Evolutionary conservation across 2,797 vertebrate genomes (phyloP).

Genomic region (Halcyon leucocephala): DNA sequence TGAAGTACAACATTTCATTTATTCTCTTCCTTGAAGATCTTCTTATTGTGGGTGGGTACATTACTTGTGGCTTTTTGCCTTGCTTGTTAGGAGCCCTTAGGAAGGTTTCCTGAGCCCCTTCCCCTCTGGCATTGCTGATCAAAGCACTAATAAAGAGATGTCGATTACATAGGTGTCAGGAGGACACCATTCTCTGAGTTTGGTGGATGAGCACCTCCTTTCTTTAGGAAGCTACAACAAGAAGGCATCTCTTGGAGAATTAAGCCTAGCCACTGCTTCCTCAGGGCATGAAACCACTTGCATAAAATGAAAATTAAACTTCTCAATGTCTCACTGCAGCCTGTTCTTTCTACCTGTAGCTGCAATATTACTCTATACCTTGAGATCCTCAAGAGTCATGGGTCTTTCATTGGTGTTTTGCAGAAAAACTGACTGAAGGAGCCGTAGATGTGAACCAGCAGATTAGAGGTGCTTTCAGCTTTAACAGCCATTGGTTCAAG

Average conservation of each 20-base stretch:
- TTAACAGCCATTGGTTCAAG: not conserved
- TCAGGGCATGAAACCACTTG: not conserved
- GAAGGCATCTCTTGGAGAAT: not conserved
- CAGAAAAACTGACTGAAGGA: not conserved
- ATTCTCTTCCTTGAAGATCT: not conserved
- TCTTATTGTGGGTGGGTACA: not conserved
- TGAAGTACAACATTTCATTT: not conserved
- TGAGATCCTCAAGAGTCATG: not conserved
- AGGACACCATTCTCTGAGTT: not conserved
- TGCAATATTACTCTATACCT: not conserved
- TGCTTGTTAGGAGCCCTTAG: not conserved
- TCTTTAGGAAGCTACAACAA: not conserved
- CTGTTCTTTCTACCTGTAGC: not conserved
- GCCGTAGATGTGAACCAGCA: not conserved
- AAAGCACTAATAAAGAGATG: not conserved
- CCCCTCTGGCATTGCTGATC: not conserved
- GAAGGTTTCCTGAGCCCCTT: rapidly evolving
- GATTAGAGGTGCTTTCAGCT: not conserved
- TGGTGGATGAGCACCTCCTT: not conserved
- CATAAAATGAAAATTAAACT: not conserved
- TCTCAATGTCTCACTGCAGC: not conserved
- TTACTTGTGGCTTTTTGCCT: not conserved
- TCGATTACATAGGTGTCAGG: not conserved
- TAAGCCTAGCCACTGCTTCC: not conserved
- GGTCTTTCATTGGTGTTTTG: not conserved